phyloP scores from a whole-genome alignment of 2,888 invertebrate species.

The Rhopalosiphum nymphaeae region DNA sequence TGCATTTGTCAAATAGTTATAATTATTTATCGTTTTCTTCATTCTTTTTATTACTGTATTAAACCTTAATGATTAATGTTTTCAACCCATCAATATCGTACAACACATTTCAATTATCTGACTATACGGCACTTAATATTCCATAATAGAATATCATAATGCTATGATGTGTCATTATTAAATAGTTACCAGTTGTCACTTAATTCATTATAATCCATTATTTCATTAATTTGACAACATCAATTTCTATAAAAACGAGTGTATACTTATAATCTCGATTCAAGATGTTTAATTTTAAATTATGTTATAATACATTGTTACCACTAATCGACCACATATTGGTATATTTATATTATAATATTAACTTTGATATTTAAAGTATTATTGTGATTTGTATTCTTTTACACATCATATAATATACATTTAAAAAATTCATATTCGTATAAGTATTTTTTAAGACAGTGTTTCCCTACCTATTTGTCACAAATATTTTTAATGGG shows the following conservation, averaged over 20 bases:
- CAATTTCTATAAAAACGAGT: background rate
- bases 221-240: background rate
- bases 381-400: no score
- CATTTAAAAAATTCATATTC: no score
- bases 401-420: no score
- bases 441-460: no score
- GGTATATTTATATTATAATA: background rate
- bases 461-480: no score
- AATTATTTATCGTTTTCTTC: constrained; percentile 20
- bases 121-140: background rate
- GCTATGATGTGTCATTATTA: background rate
- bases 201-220: background rate
- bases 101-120: background rate
- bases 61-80: background rate
- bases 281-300: no score
- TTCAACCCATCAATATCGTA: background rate
- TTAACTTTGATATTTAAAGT: no score
- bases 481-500: no score
- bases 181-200: background rate
- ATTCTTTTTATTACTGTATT: background rate
- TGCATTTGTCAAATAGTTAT: background rate
- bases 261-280: no score
- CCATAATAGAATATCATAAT: background rate
- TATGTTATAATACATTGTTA: background rate
- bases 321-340: background rate